phyloP scores from a whole-genome alignment of 1,140 invertebrate genomes.

The Oryctes rhinoceros region DNA sequence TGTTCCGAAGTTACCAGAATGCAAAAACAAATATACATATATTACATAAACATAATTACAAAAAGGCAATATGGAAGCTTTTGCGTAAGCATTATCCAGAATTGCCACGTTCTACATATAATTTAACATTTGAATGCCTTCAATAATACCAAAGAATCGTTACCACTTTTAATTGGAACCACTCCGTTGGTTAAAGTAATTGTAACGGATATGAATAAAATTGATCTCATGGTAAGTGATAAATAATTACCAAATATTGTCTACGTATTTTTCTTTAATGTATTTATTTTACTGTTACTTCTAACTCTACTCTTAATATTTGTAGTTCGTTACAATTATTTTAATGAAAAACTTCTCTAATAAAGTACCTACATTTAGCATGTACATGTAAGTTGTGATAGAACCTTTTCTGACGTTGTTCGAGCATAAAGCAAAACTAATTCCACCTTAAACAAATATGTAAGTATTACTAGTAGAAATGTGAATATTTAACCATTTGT shows the following conservation, averaged over 20 bases:
- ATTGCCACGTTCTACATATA: neutral
- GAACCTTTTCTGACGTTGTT: neutral
- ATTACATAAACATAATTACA: no score
- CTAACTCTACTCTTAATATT: neutral
- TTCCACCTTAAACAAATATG: slow-evolving; percentile 25
- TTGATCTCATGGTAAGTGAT: neutral
- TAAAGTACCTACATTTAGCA: neutral
- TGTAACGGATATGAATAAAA: slow-evolving; percentile 15
- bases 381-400: slow-evolving; percentile 1
- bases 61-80: neutral
- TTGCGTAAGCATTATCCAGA: no score
- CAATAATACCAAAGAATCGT: slow-evolving; percentile 27
- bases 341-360: slow-evolving; percentile 9
- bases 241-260: no score
- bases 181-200: neutral
- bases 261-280: no score
- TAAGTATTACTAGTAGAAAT: slow-evolving; percentile 37
- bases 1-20: no score
- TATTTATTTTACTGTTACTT: no score
- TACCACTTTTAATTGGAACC: slow-evolving; percentile 4
- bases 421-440: neutral
- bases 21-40: no score
- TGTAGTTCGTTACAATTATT: slow-evolving; percentile 6
- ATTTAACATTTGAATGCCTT: slow-evolving; percentile 2
- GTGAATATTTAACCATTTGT: slow-evolving; percentile 29